Conservation (phyloP, 64 coral and sea anemone genomes). For the Pachyseris speciosa region DNA sequence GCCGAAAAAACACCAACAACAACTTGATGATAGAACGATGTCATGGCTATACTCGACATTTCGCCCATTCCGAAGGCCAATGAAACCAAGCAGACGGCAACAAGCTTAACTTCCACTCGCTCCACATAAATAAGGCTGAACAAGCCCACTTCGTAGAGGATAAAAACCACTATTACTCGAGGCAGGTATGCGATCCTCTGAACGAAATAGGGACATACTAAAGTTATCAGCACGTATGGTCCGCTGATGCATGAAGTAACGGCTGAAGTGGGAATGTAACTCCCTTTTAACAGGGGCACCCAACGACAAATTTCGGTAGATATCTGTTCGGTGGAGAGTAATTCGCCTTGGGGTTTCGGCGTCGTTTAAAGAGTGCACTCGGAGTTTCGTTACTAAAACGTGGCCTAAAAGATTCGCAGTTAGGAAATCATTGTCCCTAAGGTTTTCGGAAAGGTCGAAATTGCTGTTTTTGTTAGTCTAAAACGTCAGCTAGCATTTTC, state of each 20-base stretch:
- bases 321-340: too few species aligned
- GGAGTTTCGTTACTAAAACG: too few species aligned
- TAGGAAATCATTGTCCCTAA: too few species aligned
- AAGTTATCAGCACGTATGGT: constrained; percentile 21
- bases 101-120: constrained; percentile 20
- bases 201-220: constrained; percentile 46
- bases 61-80: constrained; percentile 28
- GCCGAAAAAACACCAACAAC: constrained; percentile 48
- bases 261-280: constrained; percentile 32
- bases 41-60: constrained; percentile 56
- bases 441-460: too few species aligned
- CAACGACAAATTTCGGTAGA: too few species aligned
- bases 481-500: too few species aligned
- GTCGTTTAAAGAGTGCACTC: too few species aligned
- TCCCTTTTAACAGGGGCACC: too few species aligned
- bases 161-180: constrained; percentile 10
- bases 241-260: constrained; percentile 14
- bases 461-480: too few species aligned
- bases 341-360: too few species aligned
- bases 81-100: constrained; percentile 30
- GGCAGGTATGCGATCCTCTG: constrained; percentile 45
- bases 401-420: too few species aligned
- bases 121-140: not conserved
- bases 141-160: constrained; percentile 8
- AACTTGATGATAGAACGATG: constrained; percentile 38